Evolutionary conservation across 2,113 vertebrate genomes (phyloP).

Genomic region (Pelmatolapia mariae): DNA sequence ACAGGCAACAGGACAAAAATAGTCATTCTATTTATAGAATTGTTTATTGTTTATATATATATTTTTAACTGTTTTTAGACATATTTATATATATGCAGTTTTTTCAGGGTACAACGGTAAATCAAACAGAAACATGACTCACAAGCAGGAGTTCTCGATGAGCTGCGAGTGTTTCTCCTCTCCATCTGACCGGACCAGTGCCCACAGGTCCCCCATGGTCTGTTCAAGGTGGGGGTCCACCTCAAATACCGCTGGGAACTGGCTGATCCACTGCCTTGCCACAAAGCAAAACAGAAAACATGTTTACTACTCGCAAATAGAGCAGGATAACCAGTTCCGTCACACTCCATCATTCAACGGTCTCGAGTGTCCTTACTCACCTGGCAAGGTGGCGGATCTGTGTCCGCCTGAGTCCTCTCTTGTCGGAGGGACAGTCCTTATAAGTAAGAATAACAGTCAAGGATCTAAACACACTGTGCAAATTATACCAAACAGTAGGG

Average conservation of each 20-base stretch:
- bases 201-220: constrained; percentile 80
- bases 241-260: constrained; percentile 77
- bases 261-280: constrained; percentile 81
- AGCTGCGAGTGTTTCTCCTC: constrained; percentile 64
- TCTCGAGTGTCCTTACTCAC: constrained; percentile 49
- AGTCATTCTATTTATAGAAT: background rate
- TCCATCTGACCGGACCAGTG: constrained; percentile 70
- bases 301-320: constrained; percentile 44
- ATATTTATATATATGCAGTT: background rate
- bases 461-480: constrained; percentile 21
- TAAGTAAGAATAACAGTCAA: constrained; percentile 69
- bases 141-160: constrained; percentile 74
- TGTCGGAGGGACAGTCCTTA: constrained; percentile 72
- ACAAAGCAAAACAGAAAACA: constrained; percentile 22
- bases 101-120: background rate
- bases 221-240: constrained; percentile 77
- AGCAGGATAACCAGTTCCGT: constrained; percentile 18
- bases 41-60: background rate
- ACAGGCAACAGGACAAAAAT: background rate
- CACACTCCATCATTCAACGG: background rate
- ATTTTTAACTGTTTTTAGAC: background rate
- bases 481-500: background rate
- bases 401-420: constrained; percentile 51
- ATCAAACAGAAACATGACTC: constrained; percentile 47
- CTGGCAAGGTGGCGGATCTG: constrained; percentile 75